Percentiles rank a stretch among this genome's conserved stretches.
These are phyloP conservation scores for Saccopteryx bilineata DNA, from an alignment of 2,113 vertebrate species.

Conservation along the genomic window DNA sequence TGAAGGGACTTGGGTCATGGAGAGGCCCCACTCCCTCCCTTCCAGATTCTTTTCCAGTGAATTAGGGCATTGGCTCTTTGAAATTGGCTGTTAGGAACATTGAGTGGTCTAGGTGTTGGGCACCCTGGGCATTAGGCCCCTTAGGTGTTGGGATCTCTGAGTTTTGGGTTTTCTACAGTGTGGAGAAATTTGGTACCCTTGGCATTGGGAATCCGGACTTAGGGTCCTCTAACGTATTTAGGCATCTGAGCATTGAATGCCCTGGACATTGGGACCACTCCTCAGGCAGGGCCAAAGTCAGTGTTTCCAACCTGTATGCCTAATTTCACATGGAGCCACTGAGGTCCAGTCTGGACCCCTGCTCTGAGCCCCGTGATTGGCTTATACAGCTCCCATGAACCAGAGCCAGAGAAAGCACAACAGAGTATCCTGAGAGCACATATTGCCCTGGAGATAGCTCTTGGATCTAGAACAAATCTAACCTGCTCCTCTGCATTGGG, in stretches of 20 bases:
- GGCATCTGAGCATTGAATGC: background rate
- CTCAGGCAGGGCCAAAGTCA: constrained; percentile 9
- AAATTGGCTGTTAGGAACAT: background rate
- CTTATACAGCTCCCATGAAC: background rate
- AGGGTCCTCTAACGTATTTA: background rate
- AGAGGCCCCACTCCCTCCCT: background rate
- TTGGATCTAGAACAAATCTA: background rate
- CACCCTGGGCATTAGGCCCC: background rate
- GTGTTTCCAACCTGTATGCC: background rate
- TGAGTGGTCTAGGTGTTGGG: background rate
- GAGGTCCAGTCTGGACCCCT: background rate
- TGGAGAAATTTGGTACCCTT: background rate
- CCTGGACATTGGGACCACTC: background rate
- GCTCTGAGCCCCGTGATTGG: background rate
- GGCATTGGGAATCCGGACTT: constrained; percentile 1
- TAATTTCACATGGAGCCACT: constrained; percentile 16
- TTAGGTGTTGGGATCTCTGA: background rate
- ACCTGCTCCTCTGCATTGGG: background rate
- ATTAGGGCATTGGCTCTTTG: background rate
- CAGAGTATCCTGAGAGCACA: background rate
- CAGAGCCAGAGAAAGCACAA: background rate
- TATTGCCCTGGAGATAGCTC: background rate
- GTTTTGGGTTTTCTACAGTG: background rate
- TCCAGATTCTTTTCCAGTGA: background rate
- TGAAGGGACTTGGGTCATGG: background rate